Conservation (phyloP, 2,888 invertebrate genomes). For the Polia nebulosa region DNA sequence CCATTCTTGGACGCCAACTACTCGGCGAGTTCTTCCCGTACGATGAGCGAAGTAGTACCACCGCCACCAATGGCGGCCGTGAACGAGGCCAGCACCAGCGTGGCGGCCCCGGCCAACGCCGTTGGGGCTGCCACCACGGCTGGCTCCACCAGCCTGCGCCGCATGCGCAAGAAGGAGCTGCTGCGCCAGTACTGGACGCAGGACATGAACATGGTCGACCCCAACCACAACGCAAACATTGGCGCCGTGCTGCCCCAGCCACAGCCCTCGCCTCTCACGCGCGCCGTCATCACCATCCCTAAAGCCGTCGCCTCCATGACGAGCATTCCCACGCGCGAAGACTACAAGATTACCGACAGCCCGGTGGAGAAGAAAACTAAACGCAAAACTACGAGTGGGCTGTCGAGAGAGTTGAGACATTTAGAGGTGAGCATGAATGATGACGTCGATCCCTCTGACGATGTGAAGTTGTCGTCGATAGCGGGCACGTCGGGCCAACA, state of each 20-base stretch:
- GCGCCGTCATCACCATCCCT: slow-evolving; percentile 95
- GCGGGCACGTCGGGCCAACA: slow-evolving; percentile 69
- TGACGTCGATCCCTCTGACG: slow-evolving; percentile 87
- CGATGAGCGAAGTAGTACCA: slow-evolving; percentile 88
- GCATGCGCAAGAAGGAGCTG: slow-evolving; percentile 97
- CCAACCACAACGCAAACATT: slow-evolving; percentile 86
- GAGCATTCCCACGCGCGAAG: slow-evolving; percentile 96
- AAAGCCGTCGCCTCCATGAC: slow-evolving; percentile 98
- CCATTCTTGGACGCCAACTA: slow-evolving; percentile 95
- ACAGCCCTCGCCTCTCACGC: slow-evolving; percentile 91
- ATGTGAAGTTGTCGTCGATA: slow-evolving; percentile 78
- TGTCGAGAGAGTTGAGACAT: slow-evolving; percentile 92
- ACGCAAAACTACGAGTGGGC: slow-evolving; percentile 88
- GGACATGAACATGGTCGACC: slow-evolving; percentile 96
- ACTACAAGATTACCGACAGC: slow-evolving; percentile 93
- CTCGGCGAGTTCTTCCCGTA: slow-evolving; percentile 91
- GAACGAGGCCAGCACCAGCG: slow-evolving; percentile 80
- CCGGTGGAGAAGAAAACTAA: slow-evolving; percentile 93
- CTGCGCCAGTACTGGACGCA: slow-evolving; percentile 95
- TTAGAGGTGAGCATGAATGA: slow-evolving; percentile 91
- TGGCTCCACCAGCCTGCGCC: slow-evolving; percentile 94
- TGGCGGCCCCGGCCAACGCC: slow-evolving; percentile 82
- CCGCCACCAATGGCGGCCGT: slow-evolving; percentile 81
- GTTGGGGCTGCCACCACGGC: slow-evolving; percentile 86
- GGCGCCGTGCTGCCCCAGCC: slow-evolving; percentile 89